Evolutionary conservation across 2,797 vertebrate species (phyloP), one percentile per base, ranked within the genome.

Genomic region (Hoplostethus mediterraneus): DNA sequence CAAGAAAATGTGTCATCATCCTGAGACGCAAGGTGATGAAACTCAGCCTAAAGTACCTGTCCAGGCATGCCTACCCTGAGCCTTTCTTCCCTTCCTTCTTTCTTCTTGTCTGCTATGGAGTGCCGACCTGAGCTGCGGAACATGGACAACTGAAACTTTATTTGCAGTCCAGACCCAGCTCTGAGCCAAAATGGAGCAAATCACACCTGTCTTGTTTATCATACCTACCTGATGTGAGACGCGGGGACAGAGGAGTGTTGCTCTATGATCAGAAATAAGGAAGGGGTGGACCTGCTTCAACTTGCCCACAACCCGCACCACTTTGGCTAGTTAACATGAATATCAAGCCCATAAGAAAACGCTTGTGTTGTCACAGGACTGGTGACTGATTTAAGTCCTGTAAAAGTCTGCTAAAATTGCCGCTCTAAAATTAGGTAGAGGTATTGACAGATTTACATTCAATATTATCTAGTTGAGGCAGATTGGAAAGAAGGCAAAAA

Each of bases 151-250:
- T 2, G 16, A 44, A 51, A 36, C 62, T 74, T 72, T 69, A 79
- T 80, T 75, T 79, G 36, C 69, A 42, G 62, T 56, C 56, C 58
- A 74, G 25, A 56, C 69, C 3, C 5, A 48, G 49, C 58, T 82
- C 54, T 62, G 52, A 38, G 49, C 28, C 3, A 30, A 71, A 59
- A 71, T 59, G 8, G n/a, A 70, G 72, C 78, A 60, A 85, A 81
- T 75, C 31, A 4, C 38, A 40, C 40, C 55, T 13, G 33, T 68
- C 66, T 69, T 87, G 70, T 89, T 80, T 85, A 74, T 82, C 65
- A 75, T 68, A 56, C 44, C 48, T 79, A 49, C 56, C 59, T 76
- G 57, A 70, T 80, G 80, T 82, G 64, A 66, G 63, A 67, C 42
- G 48, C 14, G 25, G 31, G 52, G 68, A 54, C 30, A 49, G 45